Conservation (phyloP, 2,888 invertebrate species). For the Coelinius sp. region DNA sequence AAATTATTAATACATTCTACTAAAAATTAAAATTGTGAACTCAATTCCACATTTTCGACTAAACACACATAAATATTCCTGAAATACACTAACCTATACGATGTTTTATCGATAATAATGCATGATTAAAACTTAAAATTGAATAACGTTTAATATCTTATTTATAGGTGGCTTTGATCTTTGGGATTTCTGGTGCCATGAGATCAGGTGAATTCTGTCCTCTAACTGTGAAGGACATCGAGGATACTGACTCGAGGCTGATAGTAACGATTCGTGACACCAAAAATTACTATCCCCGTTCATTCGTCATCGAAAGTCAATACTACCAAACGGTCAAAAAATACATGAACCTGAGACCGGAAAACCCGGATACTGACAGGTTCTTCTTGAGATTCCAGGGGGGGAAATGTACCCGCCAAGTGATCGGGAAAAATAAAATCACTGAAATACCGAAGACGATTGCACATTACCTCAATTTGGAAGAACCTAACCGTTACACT, state of each 20-base stretch:
- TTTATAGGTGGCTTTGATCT: conserved; percentile 29
- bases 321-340: conserved; percentile 22
- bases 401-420: conserved; percentile 39
- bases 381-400: conserved; percentile 38
- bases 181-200: too few relatives aligned
- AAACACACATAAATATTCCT: neutral
- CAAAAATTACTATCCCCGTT: conserved; percentile 33
- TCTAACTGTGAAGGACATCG: too few relatives aligned
- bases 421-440: conserved; percentile 45
- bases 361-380: conserved; percentile 13
- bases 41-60: conserved; percentile 6
- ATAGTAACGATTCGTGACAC: conserved; percentile 32
- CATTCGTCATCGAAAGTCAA: conserved; percentile 35
- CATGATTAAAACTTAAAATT: conserved; percentile 21
- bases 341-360: conserved; percentile 35
- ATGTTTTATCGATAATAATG: too few relatives aligned
- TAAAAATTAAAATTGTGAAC: neutral
- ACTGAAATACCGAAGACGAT: conserved; percentile 41
- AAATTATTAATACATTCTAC: too few relatives aligned
- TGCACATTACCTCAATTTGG: conserved; percentile 42
- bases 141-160: conserved; percentile 11
- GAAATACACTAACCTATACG: too few relatives aligned
- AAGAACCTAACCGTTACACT: conserved; percentile 41
- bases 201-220: too few relatives aligned
- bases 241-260: too few relatives aligned